phyloP scores from a whole-genome alignment of 2,888 invertebrate genomes.

The Pardosa pseudoannulata region DNA sequence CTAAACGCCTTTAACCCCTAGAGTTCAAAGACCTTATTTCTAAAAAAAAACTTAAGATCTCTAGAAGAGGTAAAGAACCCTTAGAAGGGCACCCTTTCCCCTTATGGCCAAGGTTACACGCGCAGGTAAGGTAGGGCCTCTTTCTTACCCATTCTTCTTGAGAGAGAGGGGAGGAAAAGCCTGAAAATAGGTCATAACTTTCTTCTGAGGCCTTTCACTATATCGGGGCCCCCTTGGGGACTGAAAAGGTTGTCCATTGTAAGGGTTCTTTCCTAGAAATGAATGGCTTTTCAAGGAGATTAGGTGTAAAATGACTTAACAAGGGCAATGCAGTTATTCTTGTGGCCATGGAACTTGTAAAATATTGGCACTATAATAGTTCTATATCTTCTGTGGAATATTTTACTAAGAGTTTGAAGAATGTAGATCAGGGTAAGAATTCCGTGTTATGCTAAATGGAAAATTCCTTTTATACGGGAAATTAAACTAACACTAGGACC shows the following conservation, averaged over 20 bases:
- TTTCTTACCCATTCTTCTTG: not conserved
- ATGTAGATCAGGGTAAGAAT: too few relatives aligned
- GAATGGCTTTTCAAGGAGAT: not conserved
- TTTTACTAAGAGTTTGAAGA: too few relatives aligned
- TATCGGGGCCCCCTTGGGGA: not conserved
- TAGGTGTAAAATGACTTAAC: not conserved
- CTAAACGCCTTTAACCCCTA: constrained; percentile 25
- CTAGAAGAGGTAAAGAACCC: constrained; percentile 43
- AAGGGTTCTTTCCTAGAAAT: not conserved
- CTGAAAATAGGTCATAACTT: constrained; percentile 65
- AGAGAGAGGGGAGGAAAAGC: not conserved
- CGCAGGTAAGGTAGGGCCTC: constrained; percentile 32
- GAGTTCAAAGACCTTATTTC: constrained; percentile 60
- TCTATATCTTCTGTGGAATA: too few relatives aligned
- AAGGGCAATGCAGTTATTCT: not conserved
- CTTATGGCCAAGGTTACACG: constrained; percentile 55
- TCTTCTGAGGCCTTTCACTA: constrained; percentile 20
- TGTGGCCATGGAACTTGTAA: not conserved
- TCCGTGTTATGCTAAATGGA: too few relatives aligned
- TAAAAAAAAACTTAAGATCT: constrained; percentile 35
- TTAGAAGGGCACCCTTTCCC: constrained; percentile 38
- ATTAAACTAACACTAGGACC: too few relatives aligned
- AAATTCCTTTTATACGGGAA: too few relatives aligned
- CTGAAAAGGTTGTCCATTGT: not conserved
- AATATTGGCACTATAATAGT: too few relatives aligned